Evolutionary conservation across 2,113 vertebrate genomes (phyloP).

Genomic region (Campylorhamphus procurvoides): DNA sequence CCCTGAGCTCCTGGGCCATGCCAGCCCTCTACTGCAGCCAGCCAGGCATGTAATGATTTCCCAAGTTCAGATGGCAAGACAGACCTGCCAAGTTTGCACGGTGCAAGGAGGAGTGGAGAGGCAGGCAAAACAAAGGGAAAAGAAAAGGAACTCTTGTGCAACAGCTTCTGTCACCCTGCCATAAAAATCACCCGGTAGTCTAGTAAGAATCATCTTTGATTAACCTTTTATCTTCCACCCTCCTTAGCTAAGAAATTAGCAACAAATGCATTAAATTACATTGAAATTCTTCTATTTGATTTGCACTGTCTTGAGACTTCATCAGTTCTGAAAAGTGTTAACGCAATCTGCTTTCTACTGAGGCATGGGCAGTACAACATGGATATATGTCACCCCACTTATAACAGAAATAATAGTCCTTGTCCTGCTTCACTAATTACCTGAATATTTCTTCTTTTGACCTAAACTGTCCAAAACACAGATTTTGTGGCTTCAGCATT

Average conservation of each 20-base stretch:
- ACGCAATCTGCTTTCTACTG: background rate
- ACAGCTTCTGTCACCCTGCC: background rate
- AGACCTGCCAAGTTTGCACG: fast-evolving
- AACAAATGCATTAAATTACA: background rate
- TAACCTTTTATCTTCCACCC: background rate
- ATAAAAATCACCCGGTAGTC: background rate
- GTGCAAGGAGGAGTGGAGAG: background rate
- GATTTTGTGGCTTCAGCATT: background rate
- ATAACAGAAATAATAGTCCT: background rate
- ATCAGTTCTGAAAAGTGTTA: background rate
- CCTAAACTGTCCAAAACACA: background rate
- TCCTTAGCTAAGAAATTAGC: background rate
- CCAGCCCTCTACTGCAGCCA: background rate
- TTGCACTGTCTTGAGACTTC: background rate
- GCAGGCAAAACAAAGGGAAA: background rate
- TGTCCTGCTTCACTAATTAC: background rate
- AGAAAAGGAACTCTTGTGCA: fast-evolving
- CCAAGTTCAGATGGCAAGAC: background rate
- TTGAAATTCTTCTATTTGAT: background rate
- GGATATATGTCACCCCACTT: background rate
- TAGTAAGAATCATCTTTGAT: background rate
- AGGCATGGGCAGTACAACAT: background rate
- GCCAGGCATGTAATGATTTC: background rate
- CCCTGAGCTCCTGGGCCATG: background rate
- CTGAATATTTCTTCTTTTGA: background rate